Evolutionary conservation across 1,140 invertebrate species (phyloP).

Genomic region (Frieseomelitta varia): DNA sequence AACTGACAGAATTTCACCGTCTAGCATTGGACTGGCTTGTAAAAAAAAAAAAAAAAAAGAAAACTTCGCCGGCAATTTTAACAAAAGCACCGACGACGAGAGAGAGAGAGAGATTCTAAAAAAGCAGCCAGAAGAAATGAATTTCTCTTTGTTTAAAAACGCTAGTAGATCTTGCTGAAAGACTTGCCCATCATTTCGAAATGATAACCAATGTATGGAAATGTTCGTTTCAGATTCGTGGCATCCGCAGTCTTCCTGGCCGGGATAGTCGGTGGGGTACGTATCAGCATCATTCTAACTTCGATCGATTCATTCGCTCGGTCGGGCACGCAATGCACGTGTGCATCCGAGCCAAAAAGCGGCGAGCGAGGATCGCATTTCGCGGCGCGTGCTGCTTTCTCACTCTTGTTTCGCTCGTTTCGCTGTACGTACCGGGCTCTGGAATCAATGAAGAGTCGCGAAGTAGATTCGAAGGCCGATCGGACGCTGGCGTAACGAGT

Average conservation of each 20-base stretch:
- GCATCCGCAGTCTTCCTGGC: conserved; percentile 75
- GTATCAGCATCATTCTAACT: conserved; percentile 50
- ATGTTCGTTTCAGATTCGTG: conserved; percentile 74
- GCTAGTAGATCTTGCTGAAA: no score
- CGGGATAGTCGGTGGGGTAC: conserved; percentile 76
- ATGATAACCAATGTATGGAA: not conserved
- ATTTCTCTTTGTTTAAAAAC: no score
- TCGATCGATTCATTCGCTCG: conserved; percentile 21
- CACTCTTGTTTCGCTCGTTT: not conserved
- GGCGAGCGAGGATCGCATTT: conserved; percentile 46
- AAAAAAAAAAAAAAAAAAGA: no score
- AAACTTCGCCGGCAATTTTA: no score
- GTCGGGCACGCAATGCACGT: conserved; percentile 3
- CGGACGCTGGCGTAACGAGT: conserved; percentile 9
- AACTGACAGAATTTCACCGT: no score
- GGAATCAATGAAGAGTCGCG: not conserved
- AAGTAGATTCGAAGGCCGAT: conserved; percentile 26
- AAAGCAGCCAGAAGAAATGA: no score
- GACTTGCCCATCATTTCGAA: no score
- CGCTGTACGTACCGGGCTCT: no score
- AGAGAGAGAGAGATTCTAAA: no score
- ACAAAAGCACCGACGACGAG: no score
- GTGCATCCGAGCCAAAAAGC: conserved; percentile 5
- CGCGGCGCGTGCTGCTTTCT: conserved; percentile 25
- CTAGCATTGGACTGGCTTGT: no score